Conservation (phyloP, 2,888 invertebrate genomes). For the Agapostemon virescens region DNA sequence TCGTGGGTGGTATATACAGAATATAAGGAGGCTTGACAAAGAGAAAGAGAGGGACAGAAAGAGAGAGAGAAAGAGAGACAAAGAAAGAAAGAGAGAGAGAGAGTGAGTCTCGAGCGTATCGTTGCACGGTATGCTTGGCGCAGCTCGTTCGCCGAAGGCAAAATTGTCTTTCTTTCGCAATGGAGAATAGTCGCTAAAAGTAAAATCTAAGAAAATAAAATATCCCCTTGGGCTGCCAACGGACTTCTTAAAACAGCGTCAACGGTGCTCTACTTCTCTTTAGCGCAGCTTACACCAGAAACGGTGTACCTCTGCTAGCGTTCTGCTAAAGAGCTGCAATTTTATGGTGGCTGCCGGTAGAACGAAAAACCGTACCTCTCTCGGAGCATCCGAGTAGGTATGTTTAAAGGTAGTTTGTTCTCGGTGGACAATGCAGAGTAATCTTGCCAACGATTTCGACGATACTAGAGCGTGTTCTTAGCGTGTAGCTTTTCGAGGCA, state of each 20-base stretch:
- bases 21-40: conserved; percentile 56
- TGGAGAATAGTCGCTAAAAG: conserved; percentile 59
- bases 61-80: conserved; percentile 27
- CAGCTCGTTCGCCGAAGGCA: conserved; percentile 54
- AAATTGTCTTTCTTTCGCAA: conserved; percentile 60
- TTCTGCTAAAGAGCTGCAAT: conserved; percentile 9
- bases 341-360: background rate
- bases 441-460: no score
- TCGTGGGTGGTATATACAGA: conserved; percentile 67
- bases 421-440: no score
- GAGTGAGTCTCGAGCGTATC: conserved; percentile 64
- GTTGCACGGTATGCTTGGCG: conserved; percentile 57
- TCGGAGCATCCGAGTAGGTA: background rate
- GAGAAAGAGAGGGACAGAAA: conserved; percentile 26
- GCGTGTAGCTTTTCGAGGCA: no score
- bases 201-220: conserved; percentile 49
- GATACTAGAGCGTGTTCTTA: no score
- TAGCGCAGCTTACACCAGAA: background rate
- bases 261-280: background rate
- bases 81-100: conserved; percentile 21
- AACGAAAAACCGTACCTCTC: background rate
- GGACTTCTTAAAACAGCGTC: conserved; percentile 4
- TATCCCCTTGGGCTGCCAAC: conserved; percentile 15
- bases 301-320: background rate
- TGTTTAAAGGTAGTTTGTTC: no score